Evolutionary conservation across 2,888 invertebrate genomes (phyloP).

Genomic region (Erpobdella octoculata): DNA sequence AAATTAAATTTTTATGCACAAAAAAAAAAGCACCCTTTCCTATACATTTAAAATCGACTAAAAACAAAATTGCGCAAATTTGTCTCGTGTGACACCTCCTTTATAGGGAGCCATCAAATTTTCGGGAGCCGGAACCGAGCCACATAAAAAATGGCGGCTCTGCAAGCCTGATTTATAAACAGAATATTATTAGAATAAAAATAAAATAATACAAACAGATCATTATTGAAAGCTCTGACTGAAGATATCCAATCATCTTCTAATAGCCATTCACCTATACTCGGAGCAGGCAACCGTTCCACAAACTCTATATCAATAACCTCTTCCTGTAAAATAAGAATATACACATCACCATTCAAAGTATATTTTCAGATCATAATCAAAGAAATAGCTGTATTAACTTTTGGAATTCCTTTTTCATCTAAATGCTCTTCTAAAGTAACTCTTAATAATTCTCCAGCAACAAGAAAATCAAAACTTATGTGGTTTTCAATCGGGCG

Average conservation of each 20-base stretch:
- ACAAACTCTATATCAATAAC: slow-evolving; percentile 69
- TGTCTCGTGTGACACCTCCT: no score
- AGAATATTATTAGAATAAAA: no score
- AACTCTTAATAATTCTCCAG: slow-evolving; percentile 70
- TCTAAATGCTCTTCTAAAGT: slow-evolving; percentile 67
- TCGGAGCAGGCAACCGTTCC: slow-evolving; percentile 78
- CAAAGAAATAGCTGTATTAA: slow-evolving; percentile 40
- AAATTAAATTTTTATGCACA: no score
- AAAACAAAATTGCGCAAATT: no score
- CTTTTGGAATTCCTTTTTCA: slow-evolving; percentile 64
- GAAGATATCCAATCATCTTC: slow-evolving; percentile 98
- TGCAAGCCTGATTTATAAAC: no score
- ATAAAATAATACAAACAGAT: background rate
- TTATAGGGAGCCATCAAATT: no score
- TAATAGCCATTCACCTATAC: slow-evolving; percentile 80
- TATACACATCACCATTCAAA: background rate
- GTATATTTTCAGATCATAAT: no score
- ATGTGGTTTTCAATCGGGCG: slow-evolving; percentile 42
- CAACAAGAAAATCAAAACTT: slow-evolving; percentile 80
- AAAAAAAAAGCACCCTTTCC: no score
- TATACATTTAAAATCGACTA: no score
- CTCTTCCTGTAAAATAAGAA: background rate
- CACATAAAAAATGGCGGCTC: no score
- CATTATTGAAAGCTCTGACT: slow-evolving; percentile 56
- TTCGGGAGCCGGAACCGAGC: no score